A percentile compares a stretch with the other conserved stretches of the same genome.
Conservation (phyloP, 2,797 vertebrate species). For the Lutjanus campechanus region DNA sequence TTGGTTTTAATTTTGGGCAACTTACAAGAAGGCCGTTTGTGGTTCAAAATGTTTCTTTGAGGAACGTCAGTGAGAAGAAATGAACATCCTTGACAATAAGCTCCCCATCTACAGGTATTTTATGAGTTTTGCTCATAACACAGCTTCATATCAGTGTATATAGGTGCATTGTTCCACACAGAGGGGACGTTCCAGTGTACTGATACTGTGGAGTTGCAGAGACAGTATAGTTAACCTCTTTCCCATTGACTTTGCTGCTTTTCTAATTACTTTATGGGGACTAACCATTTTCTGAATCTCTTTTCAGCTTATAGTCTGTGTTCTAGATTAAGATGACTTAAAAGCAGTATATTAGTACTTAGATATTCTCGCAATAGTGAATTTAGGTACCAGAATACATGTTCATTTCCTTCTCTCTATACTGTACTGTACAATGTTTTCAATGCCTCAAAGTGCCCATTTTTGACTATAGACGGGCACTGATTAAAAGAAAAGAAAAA, state of each 20-base stretch:
- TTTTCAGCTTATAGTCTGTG: slow-evolving; percentile 73
- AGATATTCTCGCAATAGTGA: slow-evolving; percentile 79
- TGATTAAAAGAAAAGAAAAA: slow-evolving; percentile 58
- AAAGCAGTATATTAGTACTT: slow-evolving; percentile 76
- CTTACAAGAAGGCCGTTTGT: slow-evolving; percentile 46
- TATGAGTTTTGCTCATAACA: slow-evolving; percentile 15
- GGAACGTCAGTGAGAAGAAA: slow-evolving; percentile 13
- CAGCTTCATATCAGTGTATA: slow-evolving; percentile 47
- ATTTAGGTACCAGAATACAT: slow-evolving; percentile 80
- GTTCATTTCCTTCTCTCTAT: slow-evolving; percentile 66
- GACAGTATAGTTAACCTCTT: slow-evolving; percentile 44
- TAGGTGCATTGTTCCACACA: slow-evolving; percentile 34
- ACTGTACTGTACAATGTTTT: slow-evolving; percentile 70
- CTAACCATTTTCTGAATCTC: slow-evolving; percentile 68
- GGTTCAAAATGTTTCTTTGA: slow-evolving; percentile 18
- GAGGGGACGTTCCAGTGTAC: slow-evolving; percentile 18
- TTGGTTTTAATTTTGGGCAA: slow-evolving; percentile 14
- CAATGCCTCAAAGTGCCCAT: slow-evolving; percentile 85
- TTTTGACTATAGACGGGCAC: slow-evolving; percentile 69
- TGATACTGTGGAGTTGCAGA: slow-evolving; percentile 52
- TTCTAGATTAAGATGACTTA: slow-evolving; percentile 75
- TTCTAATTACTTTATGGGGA: slow-evolving; percentile 54
- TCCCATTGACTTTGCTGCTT: slow-evolving; percentile 75
- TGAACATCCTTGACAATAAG: slow-evolving; percentile 25
- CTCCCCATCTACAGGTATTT: slow-evolving; percentile 6